Percentiles rank a stretch among this genome's conserved stretches.
Conservation (phyloP, 2,888 invertebrate genomes). For the Hedychridium roseum region DNA sequence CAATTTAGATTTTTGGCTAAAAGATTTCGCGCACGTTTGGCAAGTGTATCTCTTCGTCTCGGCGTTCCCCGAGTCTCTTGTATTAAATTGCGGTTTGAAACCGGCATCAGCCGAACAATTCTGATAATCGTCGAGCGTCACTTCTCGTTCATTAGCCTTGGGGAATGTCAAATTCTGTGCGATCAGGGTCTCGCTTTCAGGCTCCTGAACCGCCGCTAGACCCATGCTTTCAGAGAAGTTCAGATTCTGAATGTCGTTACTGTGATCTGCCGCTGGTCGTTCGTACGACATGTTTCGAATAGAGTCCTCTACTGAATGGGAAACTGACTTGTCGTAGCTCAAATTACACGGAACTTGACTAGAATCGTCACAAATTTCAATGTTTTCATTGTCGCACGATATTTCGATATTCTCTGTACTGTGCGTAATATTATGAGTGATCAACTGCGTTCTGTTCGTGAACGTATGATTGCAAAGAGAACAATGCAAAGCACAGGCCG, state of each 20-base stretch:
- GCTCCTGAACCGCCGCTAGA: constrained; percentile 25
- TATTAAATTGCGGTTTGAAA: constrained; percentile 23
- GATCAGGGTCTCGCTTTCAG: constrained; percentile 21
- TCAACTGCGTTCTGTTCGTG: constrained; percentile 49
- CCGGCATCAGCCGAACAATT: constrained; percentile 15
- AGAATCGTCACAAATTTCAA: constrained; percentile 50
- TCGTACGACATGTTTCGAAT: constrained; percentile 47
- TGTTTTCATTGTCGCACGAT: constrained; percentile 49
- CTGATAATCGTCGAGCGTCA: constrained; percentile 25
- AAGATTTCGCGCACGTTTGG: constrained; percentile 45
- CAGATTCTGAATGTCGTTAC: constrained; percentile 37
- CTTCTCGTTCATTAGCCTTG: constrained; percentile 19
- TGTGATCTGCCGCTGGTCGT: constrained; percentile 26
- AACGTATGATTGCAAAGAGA: constrained; percentile 55
- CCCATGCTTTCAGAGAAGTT: constrained; percentile 38
- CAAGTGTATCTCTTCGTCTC: constrained; percentile 46
- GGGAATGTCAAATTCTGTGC: constrained; percentile 25
- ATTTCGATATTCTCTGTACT: constrained; percentile 44
- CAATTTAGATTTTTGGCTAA: constrained; percentile 55
- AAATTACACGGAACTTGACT: constrained; percentile 44
- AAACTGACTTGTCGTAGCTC: constrained; percentile 38
- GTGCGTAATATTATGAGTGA: constrained; percentile 49
- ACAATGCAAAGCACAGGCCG: constrained; percentile 55
- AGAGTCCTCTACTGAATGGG: constrained; percentile 34
- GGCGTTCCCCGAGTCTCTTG: constrained; percentile 4